These are phyloP conservation scores for Prietella phreatophila DNA, from an alignment of 2,113 vertebrate genomes.

Conservation along the genomic window DNA sequence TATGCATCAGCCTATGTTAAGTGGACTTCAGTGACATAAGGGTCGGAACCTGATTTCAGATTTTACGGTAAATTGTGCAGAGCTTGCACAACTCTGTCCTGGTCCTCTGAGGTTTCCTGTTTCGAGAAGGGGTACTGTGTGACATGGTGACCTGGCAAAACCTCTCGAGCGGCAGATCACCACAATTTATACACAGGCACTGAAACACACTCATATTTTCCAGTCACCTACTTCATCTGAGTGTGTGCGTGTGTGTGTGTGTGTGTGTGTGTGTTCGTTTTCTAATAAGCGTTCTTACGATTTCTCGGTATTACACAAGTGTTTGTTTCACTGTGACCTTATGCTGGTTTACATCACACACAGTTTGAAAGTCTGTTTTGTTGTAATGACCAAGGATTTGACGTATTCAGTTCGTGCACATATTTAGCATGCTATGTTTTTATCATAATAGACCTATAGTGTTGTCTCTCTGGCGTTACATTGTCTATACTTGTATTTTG, in stretches of 20 bases:
- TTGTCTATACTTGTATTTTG: not conserved
- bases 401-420: not conserved
- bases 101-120: constrained; percentile 24
- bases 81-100: not conserved
- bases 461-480: not conserved
- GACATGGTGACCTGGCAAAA: constrained; percentile 29
- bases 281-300: not conserved
- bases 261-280: not conserved
- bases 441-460: not conserved
- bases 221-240: constrained; percentile 26
- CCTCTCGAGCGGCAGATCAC: not conserved
- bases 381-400: too few species aligned
- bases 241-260: not conserved
- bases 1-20: not conserved
- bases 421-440: not conserved
- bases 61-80: not conserved
- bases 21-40: not conserved
- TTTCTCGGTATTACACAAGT: not conserved
- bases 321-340: constrained; percentile 17
- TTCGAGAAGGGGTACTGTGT: not conserved
- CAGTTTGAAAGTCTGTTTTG: not conserved
- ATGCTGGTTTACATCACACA: not conserved
- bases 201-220: constrained; percentile 31
- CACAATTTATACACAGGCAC: constrained; percentile 17
- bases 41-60: not conserved